These are phyloP conservation scores for Lateolabrax maculatus DNA, from an alignment of 2,797 vertebrate species.

Conservation along the genomic window DNA sequence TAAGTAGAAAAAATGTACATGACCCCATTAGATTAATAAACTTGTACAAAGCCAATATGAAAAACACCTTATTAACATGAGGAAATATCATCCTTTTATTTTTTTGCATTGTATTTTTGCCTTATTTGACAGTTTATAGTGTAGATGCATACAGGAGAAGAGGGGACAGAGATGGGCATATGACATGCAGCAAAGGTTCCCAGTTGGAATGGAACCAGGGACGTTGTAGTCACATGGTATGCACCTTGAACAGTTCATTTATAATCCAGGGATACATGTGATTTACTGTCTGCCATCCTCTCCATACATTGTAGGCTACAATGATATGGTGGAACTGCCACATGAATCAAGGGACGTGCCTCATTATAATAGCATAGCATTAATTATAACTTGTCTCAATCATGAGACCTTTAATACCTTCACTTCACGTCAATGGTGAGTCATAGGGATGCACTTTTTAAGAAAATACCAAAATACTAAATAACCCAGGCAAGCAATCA, in stretches of 20 bases:
- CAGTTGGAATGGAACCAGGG: neutral
- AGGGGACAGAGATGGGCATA: neutral
- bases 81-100: too few species aligned
- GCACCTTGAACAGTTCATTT: neutral
- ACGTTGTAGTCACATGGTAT: neutral
- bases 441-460: neutral
- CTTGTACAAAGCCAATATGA: too few species aligned
- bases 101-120: neutral
- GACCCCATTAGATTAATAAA: too few species aligned
- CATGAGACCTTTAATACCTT: constrained; percentile 16
- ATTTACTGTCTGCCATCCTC: constrained; percentile 1
- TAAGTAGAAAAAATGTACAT: too few species aligned
- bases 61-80: too few species aligned
- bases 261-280: constrained; percentile 18
- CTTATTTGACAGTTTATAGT: neutral
- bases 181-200: neutral
- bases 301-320: neutral
- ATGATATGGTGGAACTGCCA: constrained; percentile 23
- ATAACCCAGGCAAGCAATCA: constrained; percentile 19
- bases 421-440: constrained; percentile 3
- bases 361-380: constrained; percentile 21
- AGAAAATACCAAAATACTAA: neutral
- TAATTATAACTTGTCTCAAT: constrained; percentile 24
- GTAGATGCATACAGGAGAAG: neutral
- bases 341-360: constrained; percentile 9